These are phyloP conservation scores for Nothobranchius kuhntae DNA, from an alignment of 2,113 vertebrate species.

Conservation along the genomic window DNA sequence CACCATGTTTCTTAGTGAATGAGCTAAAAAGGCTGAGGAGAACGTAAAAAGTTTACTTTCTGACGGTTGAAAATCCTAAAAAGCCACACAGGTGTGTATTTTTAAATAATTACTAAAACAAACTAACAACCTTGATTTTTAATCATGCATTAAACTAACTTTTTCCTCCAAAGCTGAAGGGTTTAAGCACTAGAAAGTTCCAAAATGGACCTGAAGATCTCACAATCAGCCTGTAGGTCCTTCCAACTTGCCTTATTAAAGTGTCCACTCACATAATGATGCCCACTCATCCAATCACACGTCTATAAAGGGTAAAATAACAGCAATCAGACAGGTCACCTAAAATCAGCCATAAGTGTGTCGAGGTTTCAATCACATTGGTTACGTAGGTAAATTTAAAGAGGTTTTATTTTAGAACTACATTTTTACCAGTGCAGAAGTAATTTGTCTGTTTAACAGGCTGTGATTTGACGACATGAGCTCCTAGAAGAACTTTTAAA, in stretches of 20 bases:
- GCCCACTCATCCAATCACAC: slow-evolving; percentile 1
- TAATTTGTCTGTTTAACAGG: no score
- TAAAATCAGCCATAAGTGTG: slow-evolving; percentile 1
- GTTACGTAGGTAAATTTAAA: no score
- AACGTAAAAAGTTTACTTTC: no score
- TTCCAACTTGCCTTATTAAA: not conserved
- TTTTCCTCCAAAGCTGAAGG: not conserved
- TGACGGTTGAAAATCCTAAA: no score
- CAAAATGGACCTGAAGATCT: not conserved
- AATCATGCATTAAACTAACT: not conserved
- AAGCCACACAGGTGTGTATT: no score
- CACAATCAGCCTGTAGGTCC: not conserved
- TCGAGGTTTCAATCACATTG: not conserved
- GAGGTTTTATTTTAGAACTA: not conserved
- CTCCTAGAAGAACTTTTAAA: not conserved
- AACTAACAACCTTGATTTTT: no score
- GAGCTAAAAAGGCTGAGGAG: no score
- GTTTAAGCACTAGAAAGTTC: not conserved
- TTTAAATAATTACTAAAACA: no score
- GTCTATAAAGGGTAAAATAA: slow-evolving; percentile 1
- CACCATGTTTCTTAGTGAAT: no score
- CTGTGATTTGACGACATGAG: no score
- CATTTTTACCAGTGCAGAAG: no score
- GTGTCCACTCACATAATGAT: not conserved
- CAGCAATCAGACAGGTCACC: slow-evolving; percentile 11